Evolutionary conservation across 2,888 invertebrate genomes (phyloP).

Genomic region (Gisinianus flammeolus): DNA sequence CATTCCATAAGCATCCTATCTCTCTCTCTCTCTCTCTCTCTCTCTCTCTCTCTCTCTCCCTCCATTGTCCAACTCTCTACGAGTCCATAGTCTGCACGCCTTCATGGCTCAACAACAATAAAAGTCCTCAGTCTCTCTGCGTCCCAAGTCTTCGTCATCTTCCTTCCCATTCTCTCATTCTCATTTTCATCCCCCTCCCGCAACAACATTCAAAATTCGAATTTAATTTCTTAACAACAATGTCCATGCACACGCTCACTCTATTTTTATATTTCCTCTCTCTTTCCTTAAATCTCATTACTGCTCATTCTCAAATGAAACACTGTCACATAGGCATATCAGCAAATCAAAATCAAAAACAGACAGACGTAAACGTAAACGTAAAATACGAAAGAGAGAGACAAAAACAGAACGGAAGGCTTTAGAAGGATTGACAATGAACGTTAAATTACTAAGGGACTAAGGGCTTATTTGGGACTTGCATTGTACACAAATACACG

Average conservation of each 20-base stretch:
- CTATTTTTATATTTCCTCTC: background rate
- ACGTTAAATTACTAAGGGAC: conserved; percentile 19
- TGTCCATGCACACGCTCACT: background rate
- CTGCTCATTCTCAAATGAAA: background rate
- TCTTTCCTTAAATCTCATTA: background rate
- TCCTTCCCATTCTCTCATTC: background rate
- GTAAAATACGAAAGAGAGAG: background rate
- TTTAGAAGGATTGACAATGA: conserved; percentile 17
- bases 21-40: background rate
- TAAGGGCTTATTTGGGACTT: no score
- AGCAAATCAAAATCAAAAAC: no score
- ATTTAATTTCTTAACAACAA: conserved; percentile 27
- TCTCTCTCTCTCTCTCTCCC: background rate
- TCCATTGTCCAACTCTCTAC: background rate
- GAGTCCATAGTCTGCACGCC: background rate
- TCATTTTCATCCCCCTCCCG: background rate
- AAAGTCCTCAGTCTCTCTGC: background rate
- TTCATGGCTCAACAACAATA: conserved; percentile 1
- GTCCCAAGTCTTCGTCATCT: background rate
- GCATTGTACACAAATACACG: no score
- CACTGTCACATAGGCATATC: no score
- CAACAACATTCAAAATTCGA: background rate
- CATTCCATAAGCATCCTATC: background rate
- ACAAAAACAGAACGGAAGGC: background rate
- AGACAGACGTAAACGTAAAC: no score